Evolutionary conservation across 1,140 invertebrate species (phyloP), one percentile per base, ranked within the genome.

Genomic region (Caerostris darwini): DNA sequence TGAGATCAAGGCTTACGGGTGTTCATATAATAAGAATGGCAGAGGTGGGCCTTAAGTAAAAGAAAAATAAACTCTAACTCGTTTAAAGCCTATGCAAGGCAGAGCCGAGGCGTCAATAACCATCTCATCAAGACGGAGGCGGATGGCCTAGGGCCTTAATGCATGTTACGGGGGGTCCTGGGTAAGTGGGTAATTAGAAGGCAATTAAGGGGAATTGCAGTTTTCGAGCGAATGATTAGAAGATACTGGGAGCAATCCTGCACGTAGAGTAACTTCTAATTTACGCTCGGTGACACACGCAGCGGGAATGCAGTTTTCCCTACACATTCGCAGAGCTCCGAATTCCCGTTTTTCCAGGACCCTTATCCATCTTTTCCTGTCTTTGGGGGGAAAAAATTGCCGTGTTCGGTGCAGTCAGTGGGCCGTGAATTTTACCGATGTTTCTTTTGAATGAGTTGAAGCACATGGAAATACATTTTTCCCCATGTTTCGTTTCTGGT

Each of bases 181-280:
- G 61, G 69, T 94, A 94, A 94, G 92, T 88, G 92, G 92, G 92
- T 94, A 94, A 94, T 94, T 94, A 88, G 92, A 77, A 89, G 86
- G 54, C 92, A 94, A 94, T 94, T 94, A 94, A 67, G 58, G 50
- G 50, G 64, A 64, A 94, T 94, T 81, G 85, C 69, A 94, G 92
- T 94, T 94, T 94, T 88, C 92, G 69, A 69, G 54, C 69, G 86
- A 94, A 88, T 94, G 92, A 94, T 94, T 94, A 94, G 82, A 58
- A 94, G 92, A 58, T 71, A 93, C 61, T 93, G 59, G 92, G 77
- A 64, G 77, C 92, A 94, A 88, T 94, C 86, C 69, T 58, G 92
- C 92, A 81, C 71, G 71, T 56, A 56, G 67, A 82, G 90, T 53
- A 61, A 64, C 85, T 89, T 89, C 86, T 89, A 89, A 94, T 94